Evolutionary conservation across 2,113 vertebrate genomes (phyloP), one percentile per base, ranked within the genome.

Genomic region (Tragulus kanchil): DNA sequence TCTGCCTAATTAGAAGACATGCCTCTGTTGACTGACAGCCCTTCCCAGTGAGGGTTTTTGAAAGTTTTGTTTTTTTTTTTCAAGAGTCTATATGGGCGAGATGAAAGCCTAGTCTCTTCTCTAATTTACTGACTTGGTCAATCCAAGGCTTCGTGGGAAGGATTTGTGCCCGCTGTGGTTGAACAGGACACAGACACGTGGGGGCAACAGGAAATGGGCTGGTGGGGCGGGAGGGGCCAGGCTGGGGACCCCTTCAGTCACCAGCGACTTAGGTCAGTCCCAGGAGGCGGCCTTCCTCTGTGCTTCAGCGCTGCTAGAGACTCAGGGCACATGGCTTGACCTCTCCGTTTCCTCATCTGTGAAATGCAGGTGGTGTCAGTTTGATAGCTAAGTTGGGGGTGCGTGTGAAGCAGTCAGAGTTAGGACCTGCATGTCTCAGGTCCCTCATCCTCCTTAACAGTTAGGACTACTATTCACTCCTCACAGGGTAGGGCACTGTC

Each of bases 1-100:
- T 86, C 84, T 87, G 67, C 84, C 64, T 94, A 77, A 95, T 96
- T 90, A 85, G 96, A 88, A 96, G 86, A 64, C 16, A 16, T 61
- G 21, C 6, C 14, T 85, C 31, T 87, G 17, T 61, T 77, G 90
- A 83, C 9, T 13, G 67, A 59, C 59, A 77, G 8, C 26, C n/a
- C 42, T 83, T 91, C 52, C 28, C 52, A 36, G 25, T 59, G 79
- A 85, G 87, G 14, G 21, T 61, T 91, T 56, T 81, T 52, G 25
- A 42, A n/a, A 85, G 52, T 14, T 5, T 58, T 11, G n/a, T 78
- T 71, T 25, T 45, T 42, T 42, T 23, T 71, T 21, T 36, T 7
- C 26, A 1, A 81, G 42, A 64, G 81, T 86, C 17, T 67, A 3
- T 75, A 9, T 62, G 52, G 12, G 17, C 36, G 26, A 79, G 17